A percentile compares a stretch with the other conserved stretches of the same genome.
phyloP scores from a whole-genome alignment of 1,140 invertebrate species.

The Drosophila nikananu region DNA sequence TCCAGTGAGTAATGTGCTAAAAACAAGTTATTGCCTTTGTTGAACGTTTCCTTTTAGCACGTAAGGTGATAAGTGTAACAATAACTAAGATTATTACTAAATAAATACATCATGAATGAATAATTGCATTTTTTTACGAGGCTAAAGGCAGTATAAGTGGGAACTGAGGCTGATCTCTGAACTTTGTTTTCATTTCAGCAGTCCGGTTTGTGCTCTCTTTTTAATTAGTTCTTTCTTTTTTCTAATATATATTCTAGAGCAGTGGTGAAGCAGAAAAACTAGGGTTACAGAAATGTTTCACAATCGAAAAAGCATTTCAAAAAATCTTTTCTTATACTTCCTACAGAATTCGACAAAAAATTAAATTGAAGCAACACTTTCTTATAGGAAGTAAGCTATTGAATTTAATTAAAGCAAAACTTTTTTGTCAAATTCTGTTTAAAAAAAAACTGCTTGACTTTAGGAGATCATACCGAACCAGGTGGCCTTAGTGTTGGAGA shows the following conservation, averaged over 20 bases:
- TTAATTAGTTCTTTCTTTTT: background rate
- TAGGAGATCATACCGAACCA: constrained; percentile 6
- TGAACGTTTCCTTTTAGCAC: constrained; percentile 55
- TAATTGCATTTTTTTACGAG: constrained; percentile 18
- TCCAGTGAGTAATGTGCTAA: constrained; percentile 45
- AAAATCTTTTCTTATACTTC: too few relatives aligned
- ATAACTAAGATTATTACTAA: constrained; percentile 78
- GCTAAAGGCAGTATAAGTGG: constrained; percentile 10
- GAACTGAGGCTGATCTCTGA: background rate
- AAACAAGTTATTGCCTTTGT: constrained; percentile 37
- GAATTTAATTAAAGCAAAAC: background rate
- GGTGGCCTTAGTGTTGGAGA: constrained; percentile 12
- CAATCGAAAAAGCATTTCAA: background rate
- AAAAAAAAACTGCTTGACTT: background rate
- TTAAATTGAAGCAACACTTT: too few relatives aligned
- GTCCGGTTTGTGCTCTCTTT: background rate
- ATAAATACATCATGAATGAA: constrained; percentile 59
- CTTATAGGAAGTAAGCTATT: background rate
- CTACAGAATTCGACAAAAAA: too few relatives aligned
- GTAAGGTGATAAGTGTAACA: constrained; percentile 77
- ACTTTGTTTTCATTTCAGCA: background rate
- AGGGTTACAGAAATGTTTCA: background rate
- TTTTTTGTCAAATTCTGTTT: background rate
- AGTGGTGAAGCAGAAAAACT: too few relatives aligned
- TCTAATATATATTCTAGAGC: background rate